A percentile compares a stretch with the other conserved stretches of the same genome.
Conservation (phyloP, 2,888 invertebrate genomes). For the Hydraecia micacea region DNA sequence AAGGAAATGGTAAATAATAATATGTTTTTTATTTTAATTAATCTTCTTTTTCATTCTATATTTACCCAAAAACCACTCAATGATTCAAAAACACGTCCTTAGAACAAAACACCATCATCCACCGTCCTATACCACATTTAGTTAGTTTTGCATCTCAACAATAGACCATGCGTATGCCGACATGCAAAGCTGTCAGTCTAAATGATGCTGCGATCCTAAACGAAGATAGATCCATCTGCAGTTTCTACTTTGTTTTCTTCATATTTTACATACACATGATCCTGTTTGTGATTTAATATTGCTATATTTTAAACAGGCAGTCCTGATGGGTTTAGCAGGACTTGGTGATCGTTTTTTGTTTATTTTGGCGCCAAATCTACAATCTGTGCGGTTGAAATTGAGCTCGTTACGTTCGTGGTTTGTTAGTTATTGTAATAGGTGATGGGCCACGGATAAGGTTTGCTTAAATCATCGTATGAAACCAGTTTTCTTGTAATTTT, state of each 20-base stretch:
- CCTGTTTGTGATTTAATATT: constrained; percentile 66
- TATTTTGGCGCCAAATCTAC: constrained; percentile 40
- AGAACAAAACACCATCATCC: constrained; percentile 22
- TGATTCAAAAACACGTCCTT: background rate
- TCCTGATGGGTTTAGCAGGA: constrained; percentile 8
- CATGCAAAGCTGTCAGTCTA: constrained; percentile 72
- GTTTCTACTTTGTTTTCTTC: constrained; percentile 63
- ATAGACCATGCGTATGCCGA: constrained; percentile 66
- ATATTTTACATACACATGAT: constrained; percentile 57
- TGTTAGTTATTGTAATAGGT: constrained; percentile 19
- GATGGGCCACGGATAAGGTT: constrained; percentile 15
- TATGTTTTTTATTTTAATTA: no score
- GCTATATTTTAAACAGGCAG: constrained; percentile 56
- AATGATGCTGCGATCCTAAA: constrained; percentile 74
- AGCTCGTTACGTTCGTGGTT: constrained; percentile 36
- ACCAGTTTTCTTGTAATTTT: background rate
- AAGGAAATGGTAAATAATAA: background rate
- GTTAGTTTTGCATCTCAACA: constrained; percentile 62
- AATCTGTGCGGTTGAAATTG: constrained; percentile 45
- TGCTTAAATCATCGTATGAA: background rate
- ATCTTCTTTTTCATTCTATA: no score
- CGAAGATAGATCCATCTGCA: constrained; percentile 75
- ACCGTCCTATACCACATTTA: constrained; percentile 42
- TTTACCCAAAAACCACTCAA: background rate
- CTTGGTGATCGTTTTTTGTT: constrained; percentile 20